A percentile compares a stretch with the other conserved stretches of the same genome.
These are phyloP conservation scores for Chelonia mydas DNA, from an alignment of 2,797 vertebrate species.

Conservation along the genomic window DNA sequence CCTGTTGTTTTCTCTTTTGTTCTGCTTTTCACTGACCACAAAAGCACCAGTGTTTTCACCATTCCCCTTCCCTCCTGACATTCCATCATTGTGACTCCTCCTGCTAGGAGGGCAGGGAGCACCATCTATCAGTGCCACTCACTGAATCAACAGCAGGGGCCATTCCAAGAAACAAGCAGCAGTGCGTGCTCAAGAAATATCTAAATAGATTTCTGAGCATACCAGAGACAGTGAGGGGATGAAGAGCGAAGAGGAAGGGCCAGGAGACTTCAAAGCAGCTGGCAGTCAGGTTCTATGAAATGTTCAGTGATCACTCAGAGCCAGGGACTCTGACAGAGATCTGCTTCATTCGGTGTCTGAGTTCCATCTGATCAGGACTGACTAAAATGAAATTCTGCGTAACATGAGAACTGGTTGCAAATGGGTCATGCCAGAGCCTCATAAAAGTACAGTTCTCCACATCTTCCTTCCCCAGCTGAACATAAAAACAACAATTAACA, in stretches of 20 bases:
- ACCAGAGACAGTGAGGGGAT: background rate
- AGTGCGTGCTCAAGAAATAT: background rate
- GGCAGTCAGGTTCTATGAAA: background rate
- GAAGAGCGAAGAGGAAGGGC: background rate
- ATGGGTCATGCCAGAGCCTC: background rate
- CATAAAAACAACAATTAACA: background rate
- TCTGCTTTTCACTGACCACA: background rate
- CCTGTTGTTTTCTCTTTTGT: background rate
- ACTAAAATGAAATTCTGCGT: background rate
- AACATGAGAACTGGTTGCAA: background rate
- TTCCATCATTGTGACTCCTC: background rate
- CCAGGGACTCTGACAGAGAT: background rate
- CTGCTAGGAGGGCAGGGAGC: background rate
- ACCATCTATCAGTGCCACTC: background rate
- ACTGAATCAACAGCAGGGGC: background rate
- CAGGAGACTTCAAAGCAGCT: rapidly evolving
- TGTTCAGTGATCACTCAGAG: background rate
- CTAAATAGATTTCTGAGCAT: background rate
- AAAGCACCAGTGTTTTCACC: background rate
- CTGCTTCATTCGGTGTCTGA: background rate
- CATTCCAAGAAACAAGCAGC: background rate
- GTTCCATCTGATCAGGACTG: background rate
- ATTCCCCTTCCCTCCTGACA: background rate
- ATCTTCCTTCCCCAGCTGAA: background rate
- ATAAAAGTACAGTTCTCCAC: background rate